phyloP scores from a whole-genome alignment of 1,140 invertebrate genomes.

The Drosophila pandora region DNA sequence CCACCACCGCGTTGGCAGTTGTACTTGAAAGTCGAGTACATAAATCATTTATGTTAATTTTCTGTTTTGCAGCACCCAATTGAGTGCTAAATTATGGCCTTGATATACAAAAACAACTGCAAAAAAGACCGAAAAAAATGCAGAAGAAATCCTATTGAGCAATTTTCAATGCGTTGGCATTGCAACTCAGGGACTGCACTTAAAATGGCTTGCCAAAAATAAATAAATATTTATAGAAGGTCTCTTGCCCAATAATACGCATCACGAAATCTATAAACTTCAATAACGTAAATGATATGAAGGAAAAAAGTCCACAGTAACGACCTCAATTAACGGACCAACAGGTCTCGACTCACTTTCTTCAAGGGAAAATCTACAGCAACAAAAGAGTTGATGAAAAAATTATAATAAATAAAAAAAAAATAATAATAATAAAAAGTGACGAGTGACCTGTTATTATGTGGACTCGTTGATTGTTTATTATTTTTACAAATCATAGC shows the following conservation, averaged over 20 bases:
- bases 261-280: conserved; percentile 55
- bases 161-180: conserved; percentile 54
- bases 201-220: conserved; percentile 58
- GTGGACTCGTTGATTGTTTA: conserved; percentile 40
- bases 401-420: conserved; percentile 32
- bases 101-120: conserved; percentile 24
- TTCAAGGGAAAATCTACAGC: conserved; percentile 59
- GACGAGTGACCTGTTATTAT: conserved; percentile 36
- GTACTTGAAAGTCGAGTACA: conserved; percentile 60
- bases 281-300: conserved; percentile 39
- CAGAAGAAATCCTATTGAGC: conserved; percentile 55
- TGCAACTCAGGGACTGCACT: conserved; percentile 73
- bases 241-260: conserved; percentile 52
- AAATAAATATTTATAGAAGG: conserved; percentile 43
- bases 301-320: conserved; percentile 22
- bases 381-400: conserved; percentile 5
- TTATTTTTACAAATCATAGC: conserved; percentile 58
- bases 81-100: conserved; percentile 66
- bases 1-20: conserved; percentile 23
- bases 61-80: conserved; percentile 38
- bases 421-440: conserved; percentile 24
- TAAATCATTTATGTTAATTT: conserved; percentile 72
- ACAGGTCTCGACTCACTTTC: conserved; percentile 61
- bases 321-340: conserved; percentile 60
- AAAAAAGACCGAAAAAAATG: background rate